A percentile compares a stretch with the other conserved stretches of the same genome.
phyloP scores from a whole-genome alignment of 2,888 invertebrate species.

The Amphiduros pacificus region DNA sequence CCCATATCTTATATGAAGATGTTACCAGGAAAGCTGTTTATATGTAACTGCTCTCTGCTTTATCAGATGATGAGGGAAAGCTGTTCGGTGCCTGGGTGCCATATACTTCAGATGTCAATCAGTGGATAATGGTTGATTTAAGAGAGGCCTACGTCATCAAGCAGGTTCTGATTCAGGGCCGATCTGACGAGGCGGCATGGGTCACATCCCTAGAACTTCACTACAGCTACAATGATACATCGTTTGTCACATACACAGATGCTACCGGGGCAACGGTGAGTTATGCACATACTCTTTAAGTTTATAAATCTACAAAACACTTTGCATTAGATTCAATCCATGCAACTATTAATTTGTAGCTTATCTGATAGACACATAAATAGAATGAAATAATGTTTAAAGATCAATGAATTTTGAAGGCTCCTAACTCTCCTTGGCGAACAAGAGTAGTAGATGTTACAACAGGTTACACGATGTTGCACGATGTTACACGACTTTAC shows the following conservation, averaged over 20 bases:
- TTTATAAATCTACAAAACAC: too few species aligned
- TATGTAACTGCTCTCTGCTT: too few species aligned
- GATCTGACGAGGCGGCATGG: conserved; percentile 38
- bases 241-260: conserved; percentile 3
- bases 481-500: not conserved
- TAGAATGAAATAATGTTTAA: too few species aligned
- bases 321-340: not conserved
- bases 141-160: conserved; percentile 35
- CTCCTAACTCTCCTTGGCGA: too few species aligned
- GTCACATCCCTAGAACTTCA: conserved; percentile 35
- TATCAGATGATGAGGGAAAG: too few species aligned
- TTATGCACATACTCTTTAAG: too few species aligned
- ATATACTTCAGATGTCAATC: conserved; percentile 34
- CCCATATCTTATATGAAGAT: not conserved
- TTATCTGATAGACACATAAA: too few species aligned
- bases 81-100: too few species aligned
- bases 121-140: conserved; percentile 40
- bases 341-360: too few species aligned
- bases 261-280: too few species aligned
- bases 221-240: conserved; percentile 20
- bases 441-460: too few species aligned
- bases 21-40: not conserved
- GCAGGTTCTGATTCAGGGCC: conserved; percentile 43
- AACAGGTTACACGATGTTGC: not conserved
- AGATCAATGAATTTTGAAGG: too few species aligned